phyloP scores from a whole-genome alignment of 2,113 vertebrate species.

The Ahaetulla prasina region DNA sequence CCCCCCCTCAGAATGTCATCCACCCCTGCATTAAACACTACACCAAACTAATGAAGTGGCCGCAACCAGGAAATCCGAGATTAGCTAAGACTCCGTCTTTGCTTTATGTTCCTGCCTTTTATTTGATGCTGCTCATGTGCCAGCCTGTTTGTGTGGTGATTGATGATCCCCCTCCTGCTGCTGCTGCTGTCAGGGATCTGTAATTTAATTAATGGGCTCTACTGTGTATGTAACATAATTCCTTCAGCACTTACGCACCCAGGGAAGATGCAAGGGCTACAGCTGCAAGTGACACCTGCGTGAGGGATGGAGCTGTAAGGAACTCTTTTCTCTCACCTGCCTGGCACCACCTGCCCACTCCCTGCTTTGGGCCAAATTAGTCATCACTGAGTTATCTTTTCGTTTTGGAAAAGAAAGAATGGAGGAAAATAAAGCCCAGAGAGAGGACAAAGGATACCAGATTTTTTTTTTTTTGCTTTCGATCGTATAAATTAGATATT shows the following conservation, averaged over 20 bases:
- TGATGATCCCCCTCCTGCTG: slow-evolving; percentile 53
- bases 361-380: not conserved
- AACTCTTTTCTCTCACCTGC: not conserved
- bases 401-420: not conserved
- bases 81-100: not conserved
- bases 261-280: not conserved
- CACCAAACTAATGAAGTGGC: not conserved
- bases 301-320: not conserved
- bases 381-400: not conserved
- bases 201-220: slow-evolving; percentile 65
- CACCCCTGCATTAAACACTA: not conserved
- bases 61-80: not conserved
- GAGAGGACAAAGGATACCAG: not conserved
- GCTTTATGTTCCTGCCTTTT: not conserved
- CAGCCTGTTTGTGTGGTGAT: slow-evolving; percentile 48
- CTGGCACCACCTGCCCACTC: not conserved
- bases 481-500: not conserved
- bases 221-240: slow-evolving; percentile 41
- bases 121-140: not conserved
- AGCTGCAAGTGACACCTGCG: slow-evolving; percentile 7
- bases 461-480: slow-evolving; percentile 7
- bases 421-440: not conserved
- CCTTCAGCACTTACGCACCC: slow-evolving; percentile 33
- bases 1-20: not conserved
- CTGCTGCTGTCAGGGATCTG: slow-evolving; percentile 31